Evolutionary conservation across 2,888 invertebrate species (phyloP), one percentile per base, ranked within the genome.

Genomic region (Congeria kusceri): DNA sequence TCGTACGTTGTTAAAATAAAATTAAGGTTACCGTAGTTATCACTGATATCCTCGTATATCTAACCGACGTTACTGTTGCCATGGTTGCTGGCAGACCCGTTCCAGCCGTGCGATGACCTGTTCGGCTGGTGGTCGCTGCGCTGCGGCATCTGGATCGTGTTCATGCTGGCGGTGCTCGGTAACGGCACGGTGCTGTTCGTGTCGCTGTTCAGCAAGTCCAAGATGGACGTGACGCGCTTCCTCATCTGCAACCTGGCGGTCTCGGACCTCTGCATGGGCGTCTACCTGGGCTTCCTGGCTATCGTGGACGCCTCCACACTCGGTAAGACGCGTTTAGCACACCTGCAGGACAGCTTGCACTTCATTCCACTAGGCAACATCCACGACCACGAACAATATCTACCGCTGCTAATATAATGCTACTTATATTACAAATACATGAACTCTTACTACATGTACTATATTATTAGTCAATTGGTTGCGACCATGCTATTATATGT

Each of bases 121-220:
- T 98, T 99, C 94, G 98, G 98, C 92, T 98, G 98, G 98, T 98
- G 98, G 98, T 98, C 98, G 4, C 94, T 98, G 88, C 96, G 98
- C 56, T 98, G 98, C 93, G 98, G 98, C 25, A 98, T 99, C 65
- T 99, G 99, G 99, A 96, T 98, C 20, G 98, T 99, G 58, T 99
- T 99, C 94, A 95, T 99, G 73, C 95, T 98, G 88, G 98, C 99
- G 53, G 96, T 99, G 94, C 95, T 99, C 65, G 99, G 99, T 83
- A 99, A 99, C 93, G 98, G 98, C 59, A 97, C 97, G 0, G 98
- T 99, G 13, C 97, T 98, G 18, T 97, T 98, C 92, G 98, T 99
- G 61, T 95, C 98, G 68, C 95, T 98, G 84, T 97, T 96, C 93
- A 97, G 97, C 71, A 95, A 97, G 87, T 96, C 96, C 87, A 98